Base-by-base conservation (phyloP, 2,888 invertebrate species). In the Blomia tropicalis region DNA sequence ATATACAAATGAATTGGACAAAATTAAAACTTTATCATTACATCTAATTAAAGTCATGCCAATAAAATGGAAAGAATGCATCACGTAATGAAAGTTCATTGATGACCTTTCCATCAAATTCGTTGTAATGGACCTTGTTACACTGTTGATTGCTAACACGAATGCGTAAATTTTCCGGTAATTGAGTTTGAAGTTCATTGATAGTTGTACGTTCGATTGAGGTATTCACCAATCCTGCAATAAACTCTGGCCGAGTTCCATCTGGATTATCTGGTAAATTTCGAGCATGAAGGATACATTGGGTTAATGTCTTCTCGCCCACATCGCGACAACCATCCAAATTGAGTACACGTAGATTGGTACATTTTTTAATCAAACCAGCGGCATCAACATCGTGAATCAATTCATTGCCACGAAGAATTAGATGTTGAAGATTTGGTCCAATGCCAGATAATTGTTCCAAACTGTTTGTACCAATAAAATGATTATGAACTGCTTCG, bases 401-500 rank as follows among this genome's bases (percentile, higher is more conserved):
- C 7, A 30, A 29, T 41, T 54, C 31, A 43, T 61, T 31, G 3
- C 61, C 61, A 27, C 61, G 53, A n/a, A 61, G 43, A 22, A 61
- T 32, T 14, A 61, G 36, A 19, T 17, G 1, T 19, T 17, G 25
- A 17, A 61, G 25, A 19, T 29, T 54, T n/a, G 29, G n/a, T 7
- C 1, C 23, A 4, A 61, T 19, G 5, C 27, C 19, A 19, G 61
- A 36, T 11, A 61, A 19, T 31, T 54, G 19, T n/a, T 54, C 25
- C 25, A 61, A 4, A 7, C 43, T 43, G n/a, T 7, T 14, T 32
- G 53, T 54, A n/a, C 31, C 43, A 4, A 61, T 56, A 29, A 54
- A 61, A 29, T 61, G 61, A 25, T 61, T 61, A 32, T 61, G 61
- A 25, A 61, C 61, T 11, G 61, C 29, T 43, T 61, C 61, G 29